These are phyloP conservation scores for Vanessa cardui DNA, from an alignment of 2,888 invertebrate genomes.

Conservation along the genomic window DNA sequence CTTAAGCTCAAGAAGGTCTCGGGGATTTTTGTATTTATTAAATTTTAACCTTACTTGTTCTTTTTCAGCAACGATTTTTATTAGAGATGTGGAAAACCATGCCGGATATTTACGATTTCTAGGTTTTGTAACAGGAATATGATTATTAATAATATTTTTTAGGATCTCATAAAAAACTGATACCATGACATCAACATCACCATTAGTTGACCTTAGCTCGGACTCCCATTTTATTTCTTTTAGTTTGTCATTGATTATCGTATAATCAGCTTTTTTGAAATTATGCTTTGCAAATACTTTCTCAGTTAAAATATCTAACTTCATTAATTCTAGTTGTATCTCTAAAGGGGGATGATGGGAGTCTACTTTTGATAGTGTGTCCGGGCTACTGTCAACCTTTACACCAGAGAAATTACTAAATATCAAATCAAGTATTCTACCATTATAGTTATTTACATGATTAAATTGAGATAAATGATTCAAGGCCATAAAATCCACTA, in stretches of 20 bases:
- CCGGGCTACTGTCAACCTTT: not conserved
- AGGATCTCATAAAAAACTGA: slow-evolving; percentile 4
- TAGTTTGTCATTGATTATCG: too few relatives aligned
- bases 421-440: not conserved
- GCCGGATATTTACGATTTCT: slow-evolving; percentile 9
- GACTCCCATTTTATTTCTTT: not conserved
- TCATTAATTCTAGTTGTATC: not conserved
- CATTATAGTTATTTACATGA: not conserved
- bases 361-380: too few relatives aligned
- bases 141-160: slow-evolving; percentile 5
- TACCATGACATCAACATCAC: slow-evolving; percentile 7
- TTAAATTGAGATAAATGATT: slow-evolving; percentile 2
- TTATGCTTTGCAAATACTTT: not conserved
- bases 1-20: not conserved
- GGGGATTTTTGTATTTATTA: not conserved
- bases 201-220: not conserved
- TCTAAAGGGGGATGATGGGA: too few relatives aligned
- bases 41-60: too few relatives aligned
- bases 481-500: not conserved
- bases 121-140: slow-evolving; percentile 1
- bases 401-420: not conserved
- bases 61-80: slow-evolving; percentile 13
- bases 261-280: slow-evolving; percentile 5
- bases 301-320: not conserved
- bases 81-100: not conserved